A percentile compares a stretch with the other conserved stretches of the same genome.
phyloP scores from a whole-genome alignment of 2,888 invertebrate species.

The Ormyrus rosae region DNA sequence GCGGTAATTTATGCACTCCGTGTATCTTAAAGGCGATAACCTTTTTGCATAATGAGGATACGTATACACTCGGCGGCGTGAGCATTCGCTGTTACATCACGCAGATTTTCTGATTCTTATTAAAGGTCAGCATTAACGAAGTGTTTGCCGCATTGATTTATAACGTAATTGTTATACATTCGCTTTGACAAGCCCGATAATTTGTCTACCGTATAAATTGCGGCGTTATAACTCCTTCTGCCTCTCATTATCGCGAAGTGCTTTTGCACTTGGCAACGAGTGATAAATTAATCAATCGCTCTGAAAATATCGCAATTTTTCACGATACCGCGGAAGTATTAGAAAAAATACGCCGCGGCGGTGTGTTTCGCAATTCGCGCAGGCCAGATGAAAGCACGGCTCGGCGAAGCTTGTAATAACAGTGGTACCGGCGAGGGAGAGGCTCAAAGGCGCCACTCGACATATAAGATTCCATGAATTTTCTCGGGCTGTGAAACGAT shows the following conservation, averaged over 20 bases:
- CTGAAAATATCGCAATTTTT: too few relatives aligned
- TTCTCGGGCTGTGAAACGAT: constrained; percentile 21
- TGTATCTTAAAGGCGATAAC: constrained; percentile 53
- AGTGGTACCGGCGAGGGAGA: background rate
- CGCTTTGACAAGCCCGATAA: constrained; percentile 1
- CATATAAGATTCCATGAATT: constrained; percentile 37
- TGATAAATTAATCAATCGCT: too few relatives aligned
- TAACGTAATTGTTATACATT: constrained; percentile 17
- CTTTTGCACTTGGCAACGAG: too few relatives aligned
- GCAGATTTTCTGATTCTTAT: constrained; percentile 46
- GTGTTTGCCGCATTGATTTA: constrained; percentile 31
- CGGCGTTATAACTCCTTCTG: background rate
- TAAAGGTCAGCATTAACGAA: constrained; percentile 16
- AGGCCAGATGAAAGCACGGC: constrained; percentile 7
- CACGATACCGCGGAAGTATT: too few relatives aligned
- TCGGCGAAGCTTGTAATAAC: constrained; percentile 19
- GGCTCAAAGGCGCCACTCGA: constrained; percentile 19
- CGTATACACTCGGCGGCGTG: constrained; percentile 12
- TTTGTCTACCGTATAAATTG: too few relatives aligned
- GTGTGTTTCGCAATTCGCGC: background rate
- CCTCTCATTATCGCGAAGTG: too few relatives aligned
- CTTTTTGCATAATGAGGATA: constrained; percentile 54
- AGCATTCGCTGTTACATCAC: constrained; percentile 42
- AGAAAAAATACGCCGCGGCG: background rate
- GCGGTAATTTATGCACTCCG: constrained; percentile 50